Conservation (phyloP, 1,140 invertebrate genomes). For the Holotrichia oblita region DNA sequence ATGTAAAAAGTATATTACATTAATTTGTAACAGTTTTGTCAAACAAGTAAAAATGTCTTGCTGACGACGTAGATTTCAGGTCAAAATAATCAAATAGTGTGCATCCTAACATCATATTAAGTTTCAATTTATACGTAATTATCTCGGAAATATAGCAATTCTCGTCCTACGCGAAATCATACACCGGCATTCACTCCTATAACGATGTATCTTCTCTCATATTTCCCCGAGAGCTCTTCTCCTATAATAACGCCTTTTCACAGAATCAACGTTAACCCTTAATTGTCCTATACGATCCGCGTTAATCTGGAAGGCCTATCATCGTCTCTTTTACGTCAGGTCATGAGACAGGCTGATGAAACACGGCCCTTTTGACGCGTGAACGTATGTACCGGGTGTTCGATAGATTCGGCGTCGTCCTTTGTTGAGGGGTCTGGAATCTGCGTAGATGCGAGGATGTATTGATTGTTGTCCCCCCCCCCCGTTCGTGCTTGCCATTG, state of each 20-base stretch:
- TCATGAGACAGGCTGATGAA: constrained; percentile 32
- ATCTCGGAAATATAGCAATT: neutral
- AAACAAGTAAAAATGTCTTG: too few species aligned
- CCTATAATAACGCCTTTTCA: neutral
- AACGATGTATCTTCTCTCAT: neutral
- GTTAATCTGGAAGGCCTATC: neutral
- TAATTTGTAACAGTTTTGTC: too few species aligned
- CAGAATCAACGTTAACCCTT: neutral
- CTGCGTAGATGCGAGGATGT: constrained; percentile 13
- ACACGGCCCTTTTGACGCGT: constrained; percentile 28
- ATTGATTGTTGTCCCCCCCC: neutral
- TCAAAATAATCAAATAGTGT: too few species aligned
- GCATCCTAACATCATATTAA: too few species aligned
- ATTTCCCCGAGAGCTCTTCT: too few species aligned
- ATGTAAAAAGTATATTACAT: too few species aligned
- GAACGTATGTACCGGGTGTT: constrained; percentile 6
- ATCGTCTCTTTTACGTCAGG: constrained; percentile 41
- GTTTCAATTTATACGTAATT: neutral
- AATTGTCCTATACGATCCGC: neutral
- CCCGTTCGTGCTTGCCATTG: neutral
- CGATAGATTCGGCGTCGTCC: neutral
- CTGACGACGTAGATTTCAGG: too few species aligned
- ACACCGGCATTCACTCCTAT: neutral
- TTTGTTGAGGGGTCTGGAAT: neutral
- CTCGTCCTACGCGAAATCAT: neutral